Evolutionary conservation across 92 coral and sea anemone genomes (phyloP), one percentile per base, ranked within the genome.

Genomic region (Plumapathes pennacea): DNA sequence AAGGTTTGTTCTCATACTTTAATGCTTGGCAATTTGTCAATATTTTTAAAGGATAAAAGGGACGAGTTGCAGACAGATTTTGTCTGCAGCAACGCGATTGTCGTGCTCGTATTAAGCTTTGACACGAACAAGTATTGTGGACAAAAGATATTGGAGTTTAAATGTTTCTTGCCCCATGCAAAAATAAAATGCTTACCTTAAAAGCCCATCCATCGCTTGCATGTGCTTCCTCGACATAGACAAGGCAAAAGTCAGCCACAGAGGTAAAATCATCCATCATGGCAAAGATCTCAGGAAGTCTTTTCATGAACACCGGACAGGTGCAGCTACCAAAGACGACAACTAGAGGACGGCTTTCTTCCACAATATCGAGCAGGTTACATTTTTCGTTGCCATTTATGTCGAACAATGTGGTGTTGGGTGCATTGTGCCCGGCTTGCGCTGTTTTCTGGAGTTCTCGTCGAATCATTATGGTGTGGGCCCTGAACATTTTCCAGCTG

Each of bases 171-270:
- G n/a, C n/a, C n/a, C n/a, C n/a, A n/a, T n/a, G n/a, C n/a, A n/a
- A n/a, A n/a, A n/a, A n/a, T n/a, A n/a, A n/a, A n/a, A 10, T 15
- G 6, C 64, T 25, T 29, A 85, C 92, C 84, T 85, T 74, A 45
- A 85, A 81, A 2, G 83, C 67, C 92, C 92, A 85, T 2, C 88
- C 92, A 18, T 85, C 84, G 26, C 50, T 51, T 0, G 92, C 88
- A 57, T 85, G 92, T 0, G 92, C 92, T 17, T 85, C 92, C 32
- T 84, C 87, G 6, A 84, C 57, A 38, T 84, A 84, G 10, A 84
- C 82, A 26, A 77, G 45, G 28, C 79, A 65, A 60, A 84, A 80
- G 31, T 85, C 92, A 36, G 77, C 88, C 26, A 85, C 77, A 32
- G 67, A 75, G 17, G 53, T 68, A 48, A 74, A 85, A 23, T 80